Percentiles rank a stretch among this genome's conserved stretches.
Evolutionary conservation across 2,888 invertebrate species (phyloP).

Genomic region (Scrobipalpa atriplicella): DNA sequence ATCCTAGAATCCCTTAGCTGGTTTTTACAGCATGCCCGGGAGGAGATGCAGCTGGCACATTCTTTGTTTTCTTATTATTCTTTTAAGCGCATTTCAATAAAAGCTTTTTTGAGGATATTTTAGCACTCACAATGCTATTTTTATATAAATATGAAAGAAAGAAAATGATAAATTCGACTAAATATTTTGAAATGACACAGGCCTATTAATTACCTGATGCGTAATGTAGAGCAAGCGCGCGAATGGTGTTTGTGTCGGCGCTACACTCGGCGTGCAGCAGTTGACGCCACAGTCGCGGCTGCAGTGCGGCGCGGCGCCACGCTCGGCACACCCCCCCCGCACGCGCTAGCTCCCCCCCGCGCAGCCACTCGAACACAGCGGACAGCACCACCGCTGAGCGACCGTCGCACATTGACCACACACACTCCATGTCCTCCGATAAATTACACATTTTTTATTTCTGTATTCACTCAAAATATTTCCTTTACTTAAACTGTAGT

Average conservation of each 20-base stretch:
- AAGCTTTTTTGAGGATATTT: too few relatives aligned
- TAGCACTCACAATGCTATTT: too few relatives aligned
- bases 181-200: neutral
- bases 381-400: constrained; percentile 38
- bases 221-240: constrained; percentile 19
- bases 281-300: constrained; percentile 55
- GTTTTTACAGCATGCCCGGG: too few relatives aligned
- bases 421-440: neutral
- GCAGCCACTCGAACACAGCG: constrained; percentile 52
- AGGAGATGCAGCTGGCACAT: too few relatives aligned
- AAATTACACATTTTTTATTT: neutral
- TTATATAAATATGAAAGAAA: too few relatives aligned
- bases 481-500: neutral
- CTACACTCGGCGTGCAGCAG: constrained; percentile 38
- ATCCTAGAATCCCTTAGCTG: too few relatives aligned
- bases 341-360: constrained; percentile 47
- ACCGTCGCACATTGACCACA: constrained; percentile 39
- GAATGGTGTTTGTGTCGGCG: constrained; percentile 28
- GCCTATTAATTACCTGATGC: neutral
- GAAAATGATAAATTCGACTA: too few relatives aligned
- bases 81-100: too few relatives aligned
- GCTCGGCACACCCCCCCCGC: constrained; percentile 54
- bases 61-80: too few relatives aligned
- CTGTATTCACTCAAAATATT: neutral
- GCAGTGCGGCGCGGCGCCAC: constrained; percentile 58